Conservation (phyloP, 1,140 invertebrate genomes). For the Aplysia californica region DNA sequence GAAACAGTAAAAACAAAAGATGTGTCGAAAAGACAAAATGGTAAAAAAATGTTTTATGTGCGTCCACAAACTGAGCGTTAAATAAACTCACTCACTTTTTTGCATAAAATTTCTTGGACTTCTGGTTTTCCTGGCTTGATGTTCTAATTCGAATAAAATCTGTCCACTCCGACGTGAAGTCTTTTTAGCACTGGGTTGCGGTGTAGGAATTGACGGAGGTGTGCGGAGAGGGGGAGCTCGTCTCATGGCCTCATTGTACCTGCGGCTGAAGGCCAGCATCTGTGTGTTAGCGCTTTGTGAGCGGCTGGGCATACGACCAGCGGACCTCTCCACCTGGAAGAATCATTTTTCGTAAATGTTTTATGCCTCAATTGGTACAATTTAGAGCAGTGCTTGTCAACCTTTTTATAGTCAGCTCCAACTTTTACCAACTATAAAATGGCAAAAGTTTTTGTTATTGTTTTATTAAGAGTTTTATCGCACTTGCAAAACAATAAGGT, state of each 20-base stretch:
- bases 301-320: slow-evolving; percentile 51
- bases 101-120: slow-evolving; percentile 58
- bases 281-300: slow-evolving; percentile 43
- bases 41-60: too few relatives aligned
- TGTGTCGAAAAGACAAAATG: too few relatives aligned
- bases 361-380: background rate
- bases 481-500: background rate
- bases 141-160: slow-evolving; percentile 48
- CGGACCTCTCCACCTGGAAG: slow-evolving; percentile 51
- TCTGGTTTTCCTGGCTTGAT: slow-evolving; percentile 52
- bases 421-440: too few relatives aligned
- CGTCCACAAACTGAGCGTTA: too few relatives aligned
- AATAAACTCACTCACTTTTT: slow-evolving; percentile 56
- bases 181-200: slow-evolving; percentile 22
- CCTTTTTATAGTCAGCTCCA: too few relatives aligned
- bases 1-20: too few relatives aligned
- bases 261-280: slow-evolving; percentile 42
- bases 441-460: too few relatives aligned
- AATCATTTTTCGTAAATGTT: background rate
- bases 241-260: slow-evolving; percentile 45
- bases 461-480: background rate
- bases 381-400: background rate
- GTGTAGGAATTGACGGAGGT: slow-evolving; percentile 59
- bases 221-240: slow-evolving; percentile 51
- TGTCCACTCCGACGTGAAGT: background rate